Evolutionary conservation across 2,797 vertebrate genomes (phyloP), one percentile per base, ranked within the genome.

Genomic region (Sylvia borin): DNA sequence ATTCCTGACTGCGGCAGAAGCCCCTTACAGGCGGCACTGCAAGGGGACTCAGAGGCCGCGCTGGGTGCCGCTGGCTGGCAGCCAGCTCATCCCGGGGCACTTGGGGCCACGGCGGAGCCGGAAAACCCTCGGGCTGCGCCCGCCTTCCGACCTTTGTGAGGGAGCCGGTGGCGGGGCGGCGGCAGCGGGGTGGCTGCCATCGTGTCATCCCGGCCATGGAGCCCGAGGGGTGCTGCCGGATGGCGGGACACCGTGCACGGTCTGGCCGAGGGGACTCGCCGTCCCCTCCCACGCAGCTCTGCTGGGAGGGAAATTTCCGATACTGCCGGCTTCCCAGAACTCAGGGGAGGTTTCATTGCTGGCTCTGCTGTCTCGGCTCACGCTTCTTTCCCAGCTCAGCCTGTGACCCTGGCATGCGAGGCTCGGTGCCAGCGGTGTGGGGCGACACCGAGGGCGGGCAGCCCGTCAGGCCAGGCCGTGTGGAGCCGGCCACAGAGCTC

Each of bases 61-160:
- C 51, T 38, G 45, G 82, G 92, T n/a, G 50, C 60, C 0, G 7
- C 73, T 72, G 89, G 68, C 53, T 6, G 51, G 45, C 43, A 54
- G 65, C 65, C 14, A 32, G 36, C 65, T 68, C 61, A 3, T 43
- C 78, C 38, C 71, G 42, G 51, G 78, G 47, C 62, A 17, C 45
- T 3, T 1, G 38, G 5, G 60, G 87, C 58, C 32, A 15, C 0
- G 8, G 58, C 43, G 0, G 16, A 51, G 60, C 58, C 1, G 48
- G 95, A 73, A 95, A 86, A 47, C 3, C 26, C 78, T 60, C 48
- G 0, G 21, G 77, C 60, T 73, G 58, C 1, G 0, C 61, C 45
- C 3, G 0, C 32, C 64, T 88, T 96, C 91, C 31, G 5, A 12
- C 76, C 72, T 92, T 94, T 93, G 88, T 95, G 68, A 0, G 8